Percentiles rank a stretch among this genome's conserved stretches.
phyloP scores from a whole-genome alignment of 1,140 invertebrate species.

The Diorhabda carinulata region DNA sequence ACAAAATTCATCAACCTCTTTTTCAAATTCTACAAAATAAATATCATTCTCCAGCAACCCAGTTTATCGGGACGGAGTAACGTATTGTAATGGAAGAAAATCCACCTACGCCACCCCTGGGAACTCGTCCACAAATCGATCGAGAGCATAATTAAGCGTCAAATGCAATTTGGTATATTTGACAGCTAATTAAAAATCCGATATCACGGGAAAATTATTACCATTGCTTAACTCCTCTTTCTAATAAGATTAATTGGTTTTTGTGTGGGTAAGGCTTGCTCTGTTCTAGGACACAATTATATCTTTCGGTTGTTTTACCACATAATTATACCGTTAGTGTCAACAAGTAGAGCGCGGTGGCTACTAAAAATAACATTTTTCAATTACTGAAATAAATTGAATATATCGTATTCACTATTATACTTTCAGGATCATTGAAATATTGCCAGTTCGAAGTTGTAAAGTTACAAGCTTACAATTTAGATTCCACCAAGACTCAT shows the following conservation, averaged over 20 bases:
- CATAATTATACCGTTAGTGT: background rate
- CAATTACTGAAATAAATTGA: too few relatives aligned
- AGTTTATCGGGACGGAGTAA: background rate
- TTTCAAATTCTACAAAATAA: background rate
- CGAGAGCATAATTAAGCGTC: conserved; percentile 34
- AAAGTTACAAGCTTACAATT: too few relatives aligned
- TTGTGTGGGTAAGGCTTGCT: conserved; percentile 20
- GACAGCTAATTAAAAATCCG: conserved; percentile 40
- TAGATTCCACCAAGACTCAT: too few relatives aligned
- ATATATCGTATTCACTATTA: too few relatives aligned
- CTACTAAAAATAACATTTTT: too few relatives aligned
- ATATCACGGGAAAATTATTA: conserved; percentile 30
- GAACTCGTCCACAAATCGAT: conserved; percentile 4
- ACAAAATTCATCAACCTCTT: too few relatives aligned
- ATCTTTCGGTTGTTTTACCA: background rate
- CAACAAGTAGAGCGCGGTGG: background rate
- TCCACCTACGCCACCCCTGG: conserved; percentile 4
- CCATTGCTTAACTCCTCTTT: conserved; percentile 29
- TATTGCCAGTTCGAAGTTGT: too few relatives aligned
- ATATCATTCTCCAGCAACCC: background rate
- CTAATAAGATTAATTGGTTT: conserved; percentile 34
- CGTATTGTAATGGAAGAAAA: background rate
- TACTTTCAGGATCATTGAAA: too few relatives aligned
- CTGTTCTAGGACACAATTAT: conserved; percentile 3
- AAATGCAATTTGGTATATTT: conserved; percentile 38